phyloP scores from a whole-genome alignment of 2,113 vertebrate species.

The Serinus canaria region DNA sequence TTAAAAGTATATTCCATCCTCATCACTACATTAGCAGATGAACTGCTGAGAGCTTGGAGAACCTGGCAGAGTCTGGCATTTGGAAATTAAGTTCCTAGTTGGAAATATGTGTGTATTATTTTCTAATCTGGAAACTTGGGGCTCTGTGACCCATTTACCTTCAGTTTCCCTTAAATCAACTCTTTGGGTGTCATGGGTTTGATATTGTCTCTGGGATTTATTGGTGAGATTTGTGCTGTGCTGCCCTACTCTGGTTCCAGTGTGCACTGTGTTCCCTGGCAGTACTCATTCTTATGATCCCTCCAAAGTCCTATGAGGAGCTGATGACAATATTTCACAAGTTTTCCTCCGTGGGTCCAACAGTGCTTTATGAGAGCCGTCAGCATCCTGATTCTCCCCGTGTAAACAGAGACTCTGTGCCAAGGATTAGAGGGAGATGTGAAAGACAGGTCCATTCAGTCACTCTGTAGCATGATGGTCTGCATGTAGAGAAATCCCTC shows the following conservation, averaged over 20 bases:
- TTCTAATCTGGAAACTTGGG: background rate
- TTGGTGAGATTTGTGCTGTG: background rate
- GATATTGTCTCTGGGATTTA: background rate
- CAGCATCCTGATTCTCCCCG: background rate
- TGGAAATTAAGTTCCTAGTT: background rate
- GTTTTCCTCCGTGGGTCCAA: background rate
- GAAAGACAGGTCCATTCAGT: background rate
- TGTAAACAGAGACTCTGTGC: background rate
- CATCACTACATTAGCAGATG: background rate
- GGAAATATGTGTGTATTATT: background rate
- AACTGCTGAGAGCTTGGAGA: background rate
- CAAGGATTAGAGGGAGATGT: background rate
- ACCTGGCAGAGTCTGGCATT: background rate
- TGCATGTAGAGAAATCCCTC: background rate
- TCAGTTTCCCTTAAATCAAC: background rate
- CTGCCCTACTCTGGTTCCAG: background rate
- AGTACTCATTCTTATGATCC: background rate
- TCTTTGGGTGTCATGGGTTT: background rate
- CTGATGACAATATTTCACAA: background rate
- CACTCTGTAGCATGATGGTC: background rate
- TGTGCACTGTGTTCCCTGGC: background rate
- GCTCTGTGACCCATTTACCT: background rate
- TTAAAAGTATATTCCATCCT: background rate
- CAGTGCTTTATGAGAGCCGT: background rate
- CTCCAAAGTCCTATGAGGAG: background rate